Base-by-base conservation (phyloP, 1,140 invertebrate genomes). In the Metaphire vulgaris region DNA sequence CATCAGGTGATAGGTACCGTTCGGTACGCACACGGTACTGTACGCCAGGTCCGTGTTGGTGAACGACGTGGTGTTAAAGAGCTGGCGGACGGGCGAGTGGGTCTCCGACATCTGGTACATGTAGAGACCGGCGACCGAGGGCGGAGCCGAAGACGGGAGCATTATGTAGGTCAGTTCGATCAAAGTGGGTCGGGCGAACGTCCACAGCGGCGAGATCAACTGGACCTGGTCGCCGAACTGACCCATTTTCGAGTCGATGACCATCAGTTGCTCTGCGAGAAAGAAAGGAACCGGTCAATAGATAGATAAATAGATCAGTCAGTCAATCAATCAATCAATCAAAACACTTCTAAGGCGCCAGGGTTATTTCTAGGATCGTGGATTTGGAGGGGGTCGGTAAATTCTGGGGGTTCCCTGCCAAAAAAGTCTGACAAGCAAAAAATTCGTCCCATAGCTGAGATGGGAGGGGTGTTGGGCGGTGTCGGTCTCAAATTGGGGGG, bases 191-290 rank as follows among this genome's bases (percentile, higher is more conserved):
- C 1, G 2, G 0, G 1, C n/a, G 26, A 73, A 73, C 32, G 14
- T 73, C 72, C 72, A 73, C 1, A 73, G 72, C 14, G 72, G 72
- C 16, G 72, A 73, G n/a, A 73, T 41, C n/a, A 73, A 1, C 41
- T 73, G 72, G 33, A 41, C 72, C 34, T 15, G 32, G 72, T 73
- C 33, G 29, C 33, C 72, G 16, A 6, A 34, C 28, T 73, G 72
- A 64, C 72, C 72, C 31, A 56, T 21, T 64, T 73, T 73, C 33
- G 72, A 73, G n/a, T 73, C 72, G 15, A 73, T 31, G 41, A 73
- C 32, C 72, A 73, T 73, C 30, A 73, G 33, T 6, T 73, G 41
- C 28, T 31, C 72, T 73, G 69, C 2, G 6, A n/a, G 14, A 15
- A 26, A 26, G 26, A 65, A 65, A 65, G 26, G 14, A 15, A 26